Evolutionary conservation across 2,797 vertebrate genomes (phyloP).

Genomic region (Uromys caudimaculatus): DNA sequence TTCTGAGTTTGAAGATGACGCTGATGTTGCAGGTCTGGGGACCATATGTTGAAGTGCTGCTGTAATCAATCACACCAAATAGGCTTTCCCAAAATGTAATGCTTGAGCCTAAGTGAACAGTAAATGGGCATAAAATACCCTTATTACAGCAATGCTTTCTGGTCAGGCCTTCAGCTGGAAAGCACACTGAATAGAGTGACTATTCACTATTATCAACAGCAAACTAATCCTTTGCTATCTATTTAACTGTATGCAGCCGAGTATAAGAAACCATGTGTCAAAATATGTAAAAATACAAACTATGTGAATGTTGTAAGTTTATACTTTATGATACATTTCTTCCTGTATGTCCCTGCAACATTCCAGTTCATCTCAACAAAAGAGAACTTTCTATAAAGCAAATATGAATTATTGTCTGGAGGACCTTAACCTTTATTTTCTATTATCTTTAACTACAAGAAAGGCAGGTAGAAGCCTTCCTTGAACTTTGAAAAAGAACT

Average conservation of each 20-base stretch:
- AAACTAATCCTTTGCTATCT: neutral
- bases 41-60: neutral
- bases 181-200: neutral
- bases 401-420: neutral
- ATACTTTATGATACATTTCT: neutral
- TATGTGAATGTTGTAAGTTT: neutral
- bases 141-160: neutral
- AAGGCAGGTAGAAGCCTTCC: neutral
- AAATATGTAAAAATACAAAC: neutral
- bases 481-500: neutral
- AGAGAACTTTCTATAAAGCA: neutral
- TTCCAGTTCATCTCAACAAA: neutral
- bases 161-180: neutral
- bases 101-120: neutral
- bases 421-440: neutral
- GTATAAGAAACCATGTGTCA: neutral
- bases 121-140: neutral
- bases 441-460: neutral
- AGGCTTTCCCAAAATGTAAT: constrained; percentile 11
- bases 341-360: neutral
- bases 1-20: neutral
- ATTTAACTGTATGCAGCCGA: neutral
- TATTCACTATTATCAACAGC: neutral
- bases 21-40: neutral
- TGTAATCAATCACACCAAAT: neutral